Conservation (phyloP, 2,113 vertebrate species). For the Steatornis caripensis region DNA sequence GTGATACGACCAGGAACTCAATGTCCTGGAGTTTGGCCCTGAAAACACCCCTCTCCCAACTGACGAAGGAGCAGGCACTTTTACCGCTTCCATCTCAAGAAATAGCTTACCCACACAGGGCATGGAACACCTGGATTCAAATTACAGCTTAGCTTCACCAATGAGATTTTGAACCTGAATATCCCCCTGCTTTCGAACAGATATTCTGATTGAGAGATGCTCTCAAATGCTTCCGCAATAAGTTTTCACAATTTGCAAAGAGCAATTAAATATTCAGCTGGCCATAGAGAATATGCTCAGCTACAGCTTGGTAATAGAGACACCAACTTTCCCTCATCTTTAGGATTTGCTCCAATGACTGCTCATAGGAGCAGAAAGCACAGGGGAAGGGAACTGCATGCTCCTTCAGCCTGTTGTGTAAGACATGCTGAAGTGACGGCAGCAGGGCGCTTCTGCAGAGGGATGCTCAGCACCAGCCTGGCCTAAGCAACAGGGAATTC, state of each 20-base stretch:
- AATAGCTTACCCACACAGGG: neutral
- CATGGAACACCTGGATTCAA: neutral
- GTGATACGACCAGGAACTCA: neutral
- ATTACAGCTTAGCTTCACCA: neutral
- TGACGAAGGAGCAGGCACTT: neutral
- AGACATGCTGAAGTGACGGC: neutral
- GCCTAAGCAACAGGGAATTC: neutral
- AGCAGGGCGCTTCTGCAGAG: neutral
- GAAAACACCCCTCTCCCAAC: neutral
- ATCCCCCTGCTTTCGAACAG: accelerated
- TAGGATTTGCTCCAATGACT: neutral
- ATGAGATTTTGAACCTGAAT: neutral
- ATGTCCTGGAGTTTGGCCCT: neutral
- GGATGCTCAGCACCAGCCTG: neutral
- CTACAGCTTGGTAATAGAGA: neutral
- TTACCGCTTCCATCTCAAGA: neutral
- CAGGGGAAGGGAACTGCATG: neutral
- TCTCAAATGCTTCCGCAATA: neutral
- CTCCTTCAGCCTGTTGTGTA: neutral
- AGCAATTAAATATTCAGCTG: neutral
- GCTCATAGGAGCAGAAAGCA: neutral
- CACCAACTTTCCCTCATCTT: neutral
- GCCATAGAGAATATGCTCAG: neutral
- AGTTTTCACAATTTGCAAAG: neutral
- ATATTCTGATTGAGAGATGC: neutral